Conservation (phyloP, 2,113 vertebrate genomes). For the Chlorocebus sabaeus region DNA sequence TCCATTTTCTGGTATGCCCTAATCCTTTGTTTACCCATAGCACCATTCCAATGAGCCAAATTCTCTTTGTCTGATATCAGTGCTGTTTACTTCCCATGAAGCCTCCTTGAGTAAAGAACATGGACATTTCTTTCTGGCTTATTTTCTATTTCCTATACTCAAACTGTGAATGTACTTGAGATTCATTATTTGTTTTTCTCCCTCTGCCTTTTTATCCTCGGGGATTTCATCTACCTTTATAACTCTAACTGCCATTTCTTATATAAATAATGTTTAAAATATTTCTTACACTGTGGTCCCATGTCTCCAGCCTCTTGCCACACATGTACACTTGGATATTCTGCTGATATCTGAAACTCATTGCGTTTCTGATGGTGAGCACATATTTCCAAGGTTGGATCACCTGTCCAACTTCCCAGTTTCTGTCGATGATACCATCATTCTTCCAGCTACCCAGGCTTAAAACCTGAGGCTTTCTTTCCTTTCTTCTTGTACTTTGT, state of each 20-base stretch:
- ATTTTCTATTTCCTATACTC: conserved; percentile 3
- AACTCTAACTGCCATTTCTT: background rate
- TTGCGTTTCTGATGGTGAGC: background rate
- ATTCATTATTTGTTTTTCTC: background rate
- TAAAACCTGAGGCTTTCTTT: background rate
- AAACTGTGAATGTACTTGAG: background rate
- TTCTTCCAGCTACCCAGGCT: background rate
- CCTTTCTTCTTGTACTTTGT: background rate
- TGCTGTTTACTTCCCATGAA: background rate
- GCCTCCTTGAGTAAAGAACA: background rate
- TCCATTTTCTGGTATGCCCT: background rate
- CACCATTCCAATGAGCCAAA: background rate
- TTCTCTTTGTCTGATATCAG: background rate
- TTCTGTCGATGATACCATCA: background rate
- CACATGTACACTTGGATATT: background rate
- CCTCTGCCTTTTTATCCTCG: background rate
- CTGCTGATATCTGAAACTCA: background rate
- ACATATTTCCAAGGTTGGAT: background rate
- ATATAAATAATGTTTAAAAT: background rate
- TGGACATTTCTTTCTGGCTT: background rate
- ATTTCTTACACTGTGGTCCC: background rate
- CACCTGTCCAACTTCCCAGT: background rate
- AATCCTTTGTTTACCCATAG: background rate
- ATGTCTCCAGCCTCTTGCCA: background rate
- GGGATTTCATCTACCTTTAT: background rate